Base-by-base conservation (phyloP, 64 coral and sea anemone species). In the Platygyra sinensis region DNA sequence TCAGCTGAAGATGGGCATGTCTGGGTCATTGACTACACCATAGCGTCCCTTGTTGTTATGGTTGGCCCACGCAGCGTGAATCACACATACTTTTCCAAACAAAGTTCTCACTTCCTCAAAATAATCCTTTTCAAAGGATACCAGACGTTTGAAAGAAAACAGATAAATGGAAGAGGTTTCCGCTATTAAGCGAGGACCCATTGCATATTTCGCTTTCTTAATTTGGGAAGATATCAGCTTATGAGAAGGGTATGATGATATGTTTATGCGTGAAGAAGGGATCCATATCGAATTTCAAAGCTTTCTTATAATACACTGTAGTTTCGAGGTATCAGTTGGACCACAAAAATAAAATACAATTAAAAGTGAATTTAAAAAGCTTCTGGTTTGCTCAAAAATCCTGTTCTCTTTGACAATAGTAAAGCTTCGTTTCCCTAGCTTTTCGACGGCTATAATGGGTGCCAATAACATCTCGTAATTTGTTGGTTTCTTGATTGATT, bases 41-140 rank as follows among this genome's bases (percentile, higher is more conserved):
- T 60, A 10, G 81, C 81, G 81, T 85, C 81, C 63, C 38, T 33
- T 69, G 81, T 85, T 71, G 81, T 85, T 64, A 85, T 50, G 81
- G 36, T 69, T 85, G 6, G 52, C 81, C 60, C 24, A 85, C 20
- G 62, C 62, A 72, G 30, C 31, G 36, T 8, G 22, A 63, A 76
- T 46, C 33, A 13, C 36, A 72, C 62, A 46, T 80, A 22, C 55
- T 54, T 80, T 80, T 33, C n/a, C 16, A 19, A 80, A 60, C 81
- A 69, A 85, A 62, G 16, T 60, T 71, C 31, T 71, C 22, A 42
- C 30, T 64, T 65, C 60, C 20, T 82, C 8, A 11, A 50, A 50
- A 0, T n/a, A 64, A 50, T n/a, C 33, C 20, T 17, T 9, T 6
- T 2, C 2, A 31, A 18, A 15, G 2, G 24, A 18, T 67, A n/a